Percentiles rank a stretch among this genome's conserved stretches.
These are phyloP conservation scores for Camponotus fellah DNA, from an alignment of 2,888 invertebrate genomes.

Conservation along the genomic window DNA sequence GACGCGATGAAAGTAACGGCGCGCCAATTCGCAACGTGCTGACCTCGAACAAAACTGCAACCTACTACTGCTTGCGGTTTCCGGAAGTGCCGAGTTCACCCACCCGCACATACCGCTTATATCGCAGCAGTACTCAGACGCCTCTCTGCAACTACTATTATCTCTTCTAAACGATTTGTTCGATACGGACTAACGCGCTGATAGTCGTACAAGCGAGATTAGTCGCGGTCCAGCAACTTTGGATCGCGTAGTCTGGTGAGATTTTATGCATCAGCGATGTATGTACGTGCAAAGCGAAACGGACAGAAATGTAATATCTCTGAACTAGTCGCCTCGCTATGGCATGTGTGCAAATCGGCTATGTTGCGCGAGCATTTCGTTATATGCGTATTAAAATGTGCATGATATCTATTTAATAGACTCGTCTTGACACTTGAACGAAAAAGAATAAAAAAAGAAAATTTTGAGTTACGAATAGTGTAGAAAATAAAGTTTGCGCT, in stretches of 20 bases:
- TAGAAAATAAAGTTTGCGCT: not conserved
- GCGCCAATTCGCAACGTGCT: constrained; percentile 39
- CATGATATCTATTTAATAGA: not conserved
- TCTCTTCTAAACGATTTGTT: constrained; percentile 78
- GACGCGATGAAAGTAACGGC: constrained; percentile 37
- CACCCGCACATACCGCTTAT: constrained; percentile 22
- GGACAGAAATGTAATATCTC: constrained; percentile 7
- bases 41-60: constrained; percentile 25
- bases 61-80: constrained; percentile 45
- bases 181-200: constrained; percentile 54
- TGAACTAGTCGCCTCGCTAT: not conserved
- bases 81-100: constrained; percentile 55
- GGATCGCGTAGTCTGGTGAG: constrained; percentile 29
- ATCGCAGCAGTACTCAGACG: constrained; percentile 44
- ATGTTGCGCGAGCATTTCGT: constrained; percentile 2
- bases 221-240: constrained; percentile 52
- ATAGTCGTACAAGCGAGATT: constrained; percentile 49
- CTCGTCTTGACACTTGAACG: not conserved
- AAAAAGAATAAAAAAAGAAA: not conserved
- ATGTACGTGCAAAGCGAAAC: constrained; percentile 9
- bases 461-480: not conserved
- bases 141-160: constrained; percentile 63
- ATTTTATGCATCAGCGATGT: constrained; percentile 46
- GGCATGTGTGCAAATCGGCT: not conserved
- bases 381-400: not conserved